phyloP scores from a whole-genome alignment of 2,113 vertebrate genomes.

The Hemichromis elongatus region DNA sequence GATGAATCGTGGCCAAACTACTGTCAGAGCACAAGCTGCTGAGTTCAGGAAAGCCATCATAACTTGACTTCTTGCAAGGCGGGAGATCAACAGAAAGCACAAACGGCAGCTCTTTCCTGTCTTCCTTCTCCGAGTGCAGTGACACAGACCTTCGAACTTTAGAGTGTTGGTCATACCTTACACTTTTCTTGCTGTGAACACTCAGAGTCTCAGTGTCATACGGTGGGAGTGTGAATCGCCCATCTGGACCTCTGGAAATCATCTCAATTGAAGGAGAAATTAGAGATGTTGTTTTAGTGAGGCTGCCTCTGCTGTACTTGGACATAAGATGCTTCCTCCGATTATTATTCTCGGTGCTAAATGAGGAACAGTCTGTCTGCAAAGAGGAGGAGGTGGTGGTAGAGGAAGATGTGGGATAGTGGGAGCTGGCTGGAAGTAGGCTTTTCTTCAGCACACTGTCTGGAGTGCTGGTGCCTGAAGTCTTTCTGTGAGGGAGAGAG shows the following conservation, averaged over 20 bases:
- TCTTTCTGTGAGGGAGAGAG: constrained; percentile 46
- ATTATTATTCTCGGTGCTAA: constrained; percentile 31
- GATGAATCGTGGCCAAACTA: constrained; percentile 36
- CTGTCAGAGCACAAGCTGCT: constrained; percentile 48
- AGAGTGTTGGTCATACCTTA: constrained; percentile 2
- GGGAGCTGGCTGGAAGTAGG: constrained; percentile 73
- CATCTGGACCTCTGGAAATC: constrained; percentile 86
- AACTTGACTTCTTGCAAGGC: constrained; percentile 17
- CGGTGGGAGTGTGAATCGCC: constrained; percentile 77
- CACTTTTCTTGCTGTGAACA: constrained; percentile 20
- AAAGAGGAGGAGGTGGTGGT: constrained; percentile 47
- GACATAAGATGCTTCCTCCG: constrained; percentile 27
- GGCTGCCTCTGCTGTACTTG: constrained; percentile 52
- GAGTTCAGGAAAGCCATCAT: constrained; percentile 24
- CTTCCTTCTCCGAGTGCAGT: constrained; percentile 44
- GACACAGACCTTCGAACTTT: constrained; percentile 58
- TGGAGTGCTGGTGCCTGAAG: constrained; percentile 75
- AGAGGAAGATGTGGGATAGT: constrained; percentile 60
- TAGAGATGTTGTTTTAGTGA: constrained; percentile 22
- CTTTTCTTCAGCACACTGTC: constrained; percentile 86
- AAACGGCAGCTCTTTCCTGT: constrained; percentile 52
- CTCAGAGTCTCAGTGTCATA: constrained; percentile 17
- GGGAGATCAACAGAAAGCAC: constrained; percentile 74
- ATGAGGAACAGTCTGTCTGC: constrained; percentile 61
- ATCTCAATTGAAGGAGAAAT: constrained; percentile 77